Evolutionary conservation across 2,113 vertebrate species (phyloP), one percentile per base, ranked within the genome.

Genomic region (Pterophyllum scalare): DNA sequence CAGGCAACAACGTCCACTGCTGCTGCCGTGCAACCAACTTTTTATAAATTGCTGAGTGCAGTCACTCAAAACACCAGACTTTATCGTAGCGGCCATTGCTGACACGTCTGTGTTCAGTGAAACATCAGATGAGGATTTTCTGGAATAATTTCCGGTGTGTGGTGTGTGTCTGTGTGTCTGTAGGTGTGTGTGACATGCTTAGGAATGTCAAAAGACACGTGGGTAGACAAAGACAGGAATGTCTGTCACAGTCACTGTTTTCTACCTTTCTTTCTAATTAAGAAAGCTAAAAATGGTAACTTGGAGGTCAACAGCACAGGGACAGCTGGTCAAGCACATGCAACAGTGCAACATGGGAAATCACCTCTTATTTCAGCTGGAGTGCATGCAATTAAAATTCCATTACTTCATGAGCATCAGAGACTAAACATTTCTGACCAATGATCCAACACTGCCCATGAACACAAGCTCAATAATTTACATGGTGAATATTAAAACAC

Each of bases 1-100:
- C 22, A 33, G 80, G 46, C 59, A 38, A 84, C 40, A 61, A 49
- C 79, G 62, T 67, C 77, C 49, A 57, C 79, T 12, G 24, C 75
- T 7, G 33, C 22, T 5, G 35, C 19, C 35, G 6, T 38, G 57
- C 76, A 75, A n/a, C 80, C 15, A 4, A 8, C 70, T 83, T 90
- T 77, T 94, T 91, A 90, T 88, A 88, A 94, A 95, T 94, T 94
- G 92, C 89, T 26, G 79, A 75, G 90, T 59, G 89, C 94, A 95
- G 91, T 94, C 90, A 87, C 75, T 93, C 52, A 94, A 93, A 94
- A 94, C 86, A 64, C 88, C 84, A 93, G n/a, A 94, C 92, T 93
- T 94, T 91, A 93, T 91, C 83, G 59, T 65, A 0, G 14, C 8
- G 49, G 77, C 64, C 49, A 64, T 72, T 62, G 59, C 79, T n/a